These are phyloP conservation scores for Siderastrea radians DNA, from an alignment of 92 coral and sea anemone genomes.

Conservation along the genomic window DNA sequence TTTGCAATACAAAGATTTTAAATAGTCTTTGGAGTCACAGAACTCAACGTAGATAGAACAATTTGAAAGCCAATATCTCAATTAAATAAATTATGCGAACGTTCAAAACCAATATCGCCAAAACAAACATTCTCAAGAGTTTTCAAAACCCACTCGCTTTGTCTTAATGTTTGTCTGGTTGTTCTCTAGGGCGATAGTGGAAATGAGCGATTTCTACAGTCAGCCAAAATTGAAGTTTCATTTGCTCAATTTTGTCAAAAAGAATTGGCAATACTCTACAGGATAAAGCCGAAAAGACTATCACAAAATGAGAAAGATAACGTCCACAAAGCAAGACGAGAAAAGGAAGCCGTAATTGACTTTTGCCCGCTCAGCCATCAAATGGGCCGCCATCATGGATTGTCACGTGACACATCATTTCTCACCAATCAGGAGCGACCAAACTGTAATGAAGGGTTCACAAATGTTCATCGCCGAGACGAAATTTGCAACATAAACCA, in stretches of 20 bases:
- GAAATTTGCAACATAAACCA: slow-evolving; percentile 88
- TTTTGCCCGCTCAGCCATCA: slow-evolving; percentile 46
- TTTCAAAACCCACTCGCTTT: slow-evolving; percentile 33
- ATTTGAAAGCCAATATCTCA: slow-evolving; percentile 19
- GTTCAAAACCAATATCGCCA: slow-evolving; percentile 27
- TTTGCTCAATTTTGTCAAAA: background rate
- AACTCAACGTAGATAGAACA: background rate
- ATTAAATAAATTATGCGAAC: slow-evolving; percentile 17
- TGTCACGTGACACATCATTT: slow-evolving; percentile 83
- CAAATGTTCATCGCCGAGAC: slow-evolving; percentile 93
- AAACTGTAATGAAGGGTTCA: slow-evolving; percentile 93
- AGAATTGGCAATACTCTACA: background rate
- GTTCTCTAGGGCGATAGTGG: background rate
- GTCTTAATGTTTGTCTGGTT: slow-evolving; percentile 21
- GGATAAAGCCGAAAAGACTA: background rate
- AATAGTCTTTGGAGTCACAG: background rate
- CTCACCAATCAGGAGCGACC: slow-evolving; percentile 81
- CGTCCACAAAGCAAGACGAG: slow-evolving; percentile 9
- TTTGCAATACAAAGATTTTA: background rate
- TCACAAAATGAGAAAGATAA: slow-evolving; percentile 27
- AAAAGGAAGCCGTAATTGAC: slow-evolving; percentile 64
- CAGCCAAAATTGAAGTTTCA: background rate
- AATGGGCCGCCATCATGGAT: slow-evolving; percentile 82
- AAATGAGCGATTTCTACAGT: background rate
- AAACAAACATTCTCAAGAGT: slow-evolving; percentile 55